phyloP scores from a whole-genome alignment of 2,797 vertebrate genomes.

The Schizopygopsis pylzovi region DNA sequence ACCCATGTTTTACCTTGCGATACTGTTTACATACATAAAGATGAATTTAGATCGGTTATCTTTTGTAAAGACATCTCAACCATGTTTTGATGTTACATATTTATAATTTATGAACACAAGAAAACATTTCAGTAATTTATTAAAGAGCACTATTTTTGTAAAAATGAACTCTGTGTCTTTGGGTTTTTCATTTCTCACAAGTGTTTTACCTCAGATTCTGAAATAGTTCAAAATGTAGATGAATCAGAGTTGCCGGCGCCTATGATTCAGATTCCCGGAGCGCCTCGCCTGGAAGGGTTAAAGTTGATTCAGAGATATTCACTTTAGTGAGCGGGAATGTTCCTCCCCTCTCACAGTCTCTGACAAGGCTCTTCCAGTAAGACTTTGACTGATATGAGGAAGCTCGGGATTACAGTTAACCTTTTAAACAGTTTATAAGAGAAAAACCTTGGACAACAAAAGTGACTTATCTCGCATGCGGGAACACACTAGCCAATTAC shows the following conservation, averaged over 20 bases:
- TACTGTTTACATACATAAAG: conserved; percentile 86
- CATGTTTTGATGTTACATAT: conserved; percentile 86
- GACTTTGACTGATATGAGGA: conserved; percentile 50
- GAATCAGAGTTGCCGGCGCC: conserved; percentile 22
- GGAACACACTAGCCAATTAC: not conserved
- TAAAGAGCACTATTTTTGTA: conserved; percentile 98
- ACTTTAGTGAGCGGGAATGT: conserved; percentile 49
- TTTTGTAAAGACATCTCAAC: conserved; percentile 89
- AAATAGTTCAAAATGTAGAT: not conserved
- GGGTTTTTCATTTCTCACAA: conserved; percentile 45
- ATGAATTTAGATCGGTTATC: conserved; percentile 72
- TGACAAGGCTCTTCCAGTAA: conserved; percentile 56
- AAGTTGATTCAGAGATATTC: conserved; percentile 57
- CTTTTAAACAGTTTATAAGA: conserved; percentile 17
- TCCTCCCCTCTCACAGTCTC: not conserved
- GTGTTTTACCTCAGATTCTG: conserved; percentile 1
- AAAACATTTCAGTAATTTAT: conserved; percentile 93
- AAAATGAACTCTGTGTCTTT: conserved; percentile 53
- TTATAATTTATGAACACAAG: conserved; percentile 90
- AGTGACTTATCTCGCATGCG: not conserved
- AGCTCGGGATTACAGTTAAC: conserved; percentile 36
- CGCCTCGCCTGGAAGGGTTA: conserved; percentile 25
- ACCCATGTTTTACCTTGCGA: conserved; percentile 55
- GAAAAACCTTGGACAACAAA: not conserved
- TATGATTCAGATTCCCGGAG: conserved; percentile 50